Evolutionary conservation across 2,113 vertebrate genomes (phyloP), one percentile per base, ranked within the genome.

Genomic region (Setophaga kirtlandii): DNA sequence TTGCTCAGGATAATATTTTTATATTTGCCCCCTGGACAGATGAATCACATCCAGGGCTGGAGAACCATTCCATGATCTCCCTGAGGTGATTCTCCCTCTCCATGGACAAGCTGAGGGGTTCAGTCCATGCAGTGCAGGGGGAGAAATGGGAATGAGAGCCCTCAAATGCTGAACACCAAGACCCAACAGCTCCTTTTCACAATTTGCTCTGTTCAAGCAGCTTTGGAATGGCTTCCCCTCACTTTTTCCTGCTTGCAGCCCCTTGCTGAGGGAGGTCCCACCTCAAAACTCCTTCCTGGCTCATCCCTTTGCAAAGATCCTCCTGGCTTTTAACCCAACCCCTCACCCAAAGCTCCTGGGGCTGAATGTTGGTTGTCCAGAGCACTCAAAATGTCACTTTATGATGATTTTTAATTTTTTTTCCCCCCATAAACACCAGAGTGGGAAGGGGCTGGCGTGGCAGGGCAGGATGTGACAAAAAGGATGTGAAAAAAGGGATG

Each of bases 321-420:
- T 60, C 5, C 1, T 7, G 10, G 84, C 77, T 95, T 95, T 64
- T 55, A 65, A 87, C 76, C 60, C 6, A 1, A 28, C 33, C 12
- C 28, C 87, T 94, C 82, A 53, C 76, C 60, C 77, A 23, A 56
- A 91, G 35, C 60, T 88, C 64, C 74, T 46, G 78, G 78, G 80
- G n/a, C 74, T 83, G 59, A 49, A 44, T 17, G 46, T 20, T 80
- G 71, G 23, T 67, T 12, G 28, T 88, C 62, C 80, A 79, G 69
- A 91, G 76, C 59, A 93, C 74, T 46, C 63, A 44, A 94, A 83
- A 91, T 65, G 65, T 87, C 77, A 89, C n/a, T 83, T 91, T 71
- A 39, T 17, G 35, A 30, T 41, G 14, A 28, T 31, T 64, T 52
- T 63, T 60, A 60, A 16, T 24, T 59, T 42, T 7, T 35, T 17